These are phyloP conservation scores for Motacilla alba DNA, from an alignment of 2,113 vertebrate genomes.

Conservation along the genomic window DNA sequence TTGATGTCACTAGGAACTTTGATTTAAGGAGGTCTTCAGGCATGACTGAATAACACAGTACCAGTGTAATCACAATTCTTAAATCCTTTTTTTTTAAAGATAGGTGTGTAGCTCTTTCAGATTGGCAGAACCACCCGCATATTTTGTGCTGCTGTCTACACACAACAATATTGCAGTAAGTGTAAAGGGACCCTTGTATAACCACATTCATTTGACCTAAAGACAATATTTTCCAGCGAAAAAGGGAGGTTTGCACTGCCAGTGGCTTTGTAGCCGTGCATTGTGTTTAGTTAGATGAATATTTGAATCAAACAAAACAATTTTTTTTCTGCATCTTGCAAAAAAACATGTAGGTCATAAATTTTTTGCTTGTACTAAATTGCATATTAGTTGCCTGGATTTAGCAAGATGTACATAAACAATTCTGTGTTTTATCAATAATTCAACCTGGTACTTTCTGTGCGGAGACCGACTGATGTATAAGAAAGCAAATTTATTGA, in stretches of 20 bases:
- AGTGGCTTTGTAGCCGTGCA: background rate
- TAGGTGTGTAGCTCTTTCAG: background rate
- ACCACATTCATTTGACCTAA: background rate
- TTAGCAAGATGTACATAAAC: background rate
- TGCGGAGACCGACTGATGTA: background rate
- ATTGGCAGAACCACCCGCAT: background rate
- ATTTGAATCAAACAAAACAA: background rate
- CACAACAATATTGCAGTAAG: background rate
- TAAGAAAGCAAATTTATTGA: background rate
- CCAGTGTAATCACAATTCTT: slow-evolving; percentile 18
- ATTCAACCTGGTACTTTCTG: background rate
- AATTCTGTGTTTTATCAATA: background rate
- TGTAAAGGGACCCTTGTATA: background rate
- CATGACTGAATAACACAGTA: slow-evolving; percentile 3
- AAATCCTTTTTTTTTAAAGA: background rate
- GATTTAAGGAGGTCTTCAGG: slow-evolving; percentile 5
- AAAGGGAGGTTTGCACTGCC: background rate
- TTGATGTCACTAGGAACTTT: background rate
- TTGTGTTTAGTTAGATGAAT: background rate
- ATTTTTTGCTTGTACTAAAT: background rate
- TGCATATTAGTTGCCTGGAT: background rate
- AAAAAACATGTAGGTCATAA: background rate
- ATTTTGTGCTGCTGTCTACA: background rate
- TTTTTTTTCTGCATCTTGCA: background rate
- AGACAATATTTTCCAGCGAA: background rate